These are phyloP conservation scores for Eleutherodactylus coqui DNA, from an alignment of 2,797 vertebrate species.

Conservation along the genomic window DNA sequence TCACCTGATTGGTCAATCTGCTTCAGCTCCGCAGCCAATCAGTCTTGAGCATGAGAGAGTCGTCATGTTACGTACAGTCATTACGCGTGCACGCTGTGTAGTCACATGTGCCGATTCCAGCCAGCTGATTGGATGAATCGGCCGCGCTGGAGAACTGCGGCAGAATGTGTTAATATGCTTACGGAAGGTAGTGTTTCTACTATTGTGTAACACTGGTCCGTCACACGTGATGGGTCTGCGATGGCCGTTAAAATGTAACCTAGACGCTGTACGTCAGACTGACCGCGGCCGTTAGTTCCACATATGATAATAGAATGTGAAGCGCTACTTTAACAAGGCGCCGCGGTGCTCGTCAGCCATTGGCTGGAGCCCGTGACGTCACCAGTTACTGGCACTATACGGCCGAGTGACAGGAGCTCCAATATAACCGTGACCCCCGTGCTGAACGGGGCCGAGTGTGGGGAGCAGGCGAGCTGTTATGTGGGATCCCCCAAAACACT, in stretches of 20 bases:
- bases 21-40: not conserved
- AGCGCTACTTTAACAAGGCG: not conserved
- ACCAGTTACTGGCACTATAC: slow-evolving; percentile 28
- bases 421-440: too few species aligned
- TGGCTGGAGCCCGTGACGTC: not conserved
- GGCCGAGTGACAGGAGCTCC: not conserved
- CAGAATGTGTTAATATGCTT: too few species aligned
- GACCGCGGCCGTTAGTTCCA: too few species aligned
- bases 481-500: slow-evolving; percentile 2
- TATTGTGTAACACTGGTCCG: too few species aligned
- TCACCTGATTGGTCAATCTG: not conserved
- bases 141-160: too few species aligned
- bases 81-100: too few species aligned
- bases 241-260: too few species aligned
- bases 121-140: too few species aligned
- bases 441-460: too few species aligned
- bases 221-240: too few species aligned
- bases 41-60: not conserved
- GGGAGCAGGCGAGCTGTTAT: slow-evolving; percentile 19
- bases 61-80: not conserved
- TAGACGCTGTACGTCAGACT: not conserved
- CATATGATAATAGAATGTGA: not conserved
- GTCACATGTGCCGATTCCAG: too few species aligned
- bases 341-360: not conserved
- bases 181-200: too few species aligned